These are phyloP conservation scores for Cichladusa arquata DNA, from an alignment of 2,113 vertebrate species.

Conservation along the genomic window DNA sequence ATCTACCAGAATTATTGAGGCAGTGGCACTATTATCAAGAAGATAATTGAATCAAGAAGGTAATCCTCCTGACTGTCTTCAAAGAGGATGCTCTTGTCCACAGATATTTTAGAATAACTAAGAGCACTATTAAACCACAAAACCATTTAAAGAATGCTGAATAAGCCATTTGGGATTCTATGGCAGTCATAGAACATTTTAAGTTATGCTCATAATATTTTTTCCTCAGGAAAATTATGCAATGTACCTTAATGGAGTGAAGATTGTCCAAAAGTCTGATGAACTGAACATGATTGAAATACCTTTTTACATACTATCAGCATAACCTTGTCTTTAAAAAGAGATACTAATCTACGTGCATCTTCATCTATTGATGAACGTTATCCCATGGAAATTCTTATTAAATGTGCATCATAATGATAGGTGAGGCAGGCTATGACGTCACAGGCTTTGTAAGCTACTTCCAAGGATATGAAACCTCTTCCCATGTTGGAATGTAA, in stretches of 20 bases:
- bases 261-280: not conserved
- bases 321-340: not conserved
- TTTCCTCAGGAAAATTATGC: not conserved
- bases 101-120: constrained; percentile 5
- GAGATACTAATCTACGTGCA: too few species aligned
- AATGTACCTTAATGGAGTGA: not conserved
- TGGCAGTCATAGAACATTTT: not conserved
- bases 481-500: not conserved
- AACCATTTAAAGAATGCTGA: not conserved
- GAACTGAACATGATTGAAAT: not conserved
- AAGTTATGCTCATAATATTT: not conserved
- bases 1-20: not conserved
- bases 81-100: not conserved
- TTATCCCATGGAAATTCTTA: not conserved
- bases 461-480: not conserved
- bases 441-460: not conserved
- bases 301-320: not conserved
- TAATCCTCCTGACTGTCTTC: not conserved
- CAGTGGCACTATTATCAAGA: not conserved
- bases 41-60: constrained; percentile 1
- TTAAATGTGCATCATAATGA: not conserved
- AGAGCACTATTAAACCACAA: not conserved
- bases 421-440: accelerated
- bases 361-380: not conserved
- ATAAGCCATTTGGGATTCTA: not conserved